Evolutionary conservation across 2,888 invertebrate species (phyloP).

Genomic region (Mesoligia furuncula): DNA sequence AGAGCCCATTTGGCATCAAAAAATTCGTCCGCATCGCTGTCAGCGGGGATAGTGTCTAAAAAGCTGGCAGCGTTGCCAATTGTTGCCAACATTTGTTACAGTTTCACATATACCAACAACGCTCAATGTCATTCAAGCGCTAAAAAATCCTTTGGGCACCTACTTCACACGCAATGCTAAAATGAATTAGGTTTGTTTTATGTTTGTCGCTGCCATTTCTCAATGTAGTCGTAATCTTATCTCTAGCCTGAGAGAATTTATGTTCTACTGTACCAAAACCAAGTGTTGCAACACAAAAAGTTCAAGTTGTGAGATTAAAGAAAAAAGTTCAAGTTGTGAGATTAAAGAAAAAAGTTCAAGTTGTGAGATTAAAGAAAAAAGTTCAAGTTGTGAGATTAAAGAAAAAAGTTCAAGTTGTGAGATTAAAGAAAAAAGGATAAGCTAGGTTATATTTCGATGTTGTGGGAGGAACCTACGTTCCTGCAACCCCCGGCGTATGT

Average conservation of each 20-base stretch:
- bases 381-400: neutral
- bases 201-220: neutral
- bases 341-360: conserved; percentile 9
- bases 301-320: neutral
- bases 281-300: conserved; percentile 24
- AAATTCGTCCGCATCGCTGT: no score
- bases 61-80: no score
- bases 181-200: neutral
- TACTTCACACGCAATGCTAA: neutral
- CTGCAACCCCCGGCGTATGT: no score
- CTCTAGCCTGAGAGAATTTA: conserved; percentile 5
- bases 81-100: no score
- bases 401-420: conserved; percentile 8
- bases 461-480: no score
- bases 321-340: conserved; percentile 5
- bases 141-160: neutral
- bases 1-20: no score
- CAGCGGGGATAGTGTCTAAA: no score
- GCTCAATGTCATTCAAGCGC: neutral
- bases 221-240: neutral
- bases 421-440: neutral
- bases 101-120: neutral
- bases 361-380: conserved; percentile 8
- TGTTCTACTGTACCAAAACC: neutral
- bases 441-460: no score